Evolutionary conservation across 2,888 invertebrate genomes (phyloP), one percentile per base, ranked within the genome.

Genomic region (Heliconius cydno): DNA sequence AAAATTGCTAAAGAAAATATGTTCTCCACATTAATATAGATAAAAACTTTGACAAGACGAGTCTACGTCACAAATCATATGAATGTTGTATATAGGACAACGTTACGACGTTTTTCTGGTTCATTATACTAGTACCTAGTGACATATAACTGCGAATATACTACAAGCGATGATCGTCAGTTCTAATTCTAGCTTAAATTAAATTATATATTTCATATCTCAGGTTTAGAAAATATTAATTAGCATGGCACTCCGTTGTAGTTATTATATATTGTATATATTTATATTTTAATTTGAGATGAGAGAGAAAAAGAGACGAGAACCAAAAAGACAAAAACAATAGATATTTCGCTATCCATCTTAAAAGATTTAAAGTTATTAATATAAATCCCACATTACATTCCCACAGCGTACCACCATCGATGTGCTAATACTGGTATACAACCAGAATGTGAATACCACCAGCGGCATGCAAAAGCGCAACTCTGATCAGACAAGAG

Each of bases 361-460:
- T 28, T 13, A 15, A 6, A 15, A 65, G 25, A 65, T 13, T 28
- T 15, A 15, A 15, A 65, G 5, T 65, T 65, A 15, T 65, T 28
- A 28, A 65, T 65, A 28, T 1, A 15, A 28, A 65, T 6, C 25
- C 63, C 34, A 82, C 34, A 83, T 83, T 80, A 81, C 81, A 86
- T 85, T 86, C 85, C 83, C 79, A 76, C 46, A 77, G 84, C 88
- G 88, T 89, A 84, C 67, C 88, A 88, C 87, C 89, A 91, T 88
- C 88, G 88, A 90, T 91, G 92, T 91, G 92, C 90, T 92, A 92
- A 92, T 92, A 91, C 88, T 85, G 86, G 88, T 86, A 92, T 92
- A 92, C 91, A 89, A 83, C 83, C 85, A 82, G 92, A 92, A 92
- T 94, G 88, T 80, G 86, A 88, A 91, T 90, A 89, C 85, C 83